phyloP scores from a whole-genome alignment of 2,797 vertebrate genomes.

The Synaphobranchus kaupii region DNA sequence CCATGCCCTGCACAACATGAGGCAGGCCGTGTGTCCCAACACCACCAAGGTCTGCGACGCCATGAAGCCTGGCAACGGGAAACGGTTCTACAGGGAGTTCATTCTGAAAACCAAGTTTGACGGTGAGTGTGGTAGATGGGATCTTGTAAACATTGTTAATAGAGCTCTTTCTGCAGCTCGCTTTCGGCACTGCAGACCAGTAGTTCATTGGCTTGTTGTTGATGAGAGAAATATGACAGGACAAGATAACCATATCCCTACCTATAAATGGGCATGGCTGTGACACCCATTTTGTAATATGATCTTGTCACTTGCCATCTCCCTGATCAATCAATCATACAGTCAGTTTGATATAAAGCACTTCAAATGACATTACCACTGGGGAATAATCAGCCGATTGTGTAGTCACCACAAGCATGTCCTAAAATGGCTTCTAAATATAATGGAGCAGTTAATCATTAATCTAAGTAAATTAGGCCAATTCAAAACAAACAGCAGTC shows the following conservation, averaged over 20 bases:
- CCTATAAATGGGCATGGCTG: neutral
- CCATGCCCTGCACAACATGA: slow-evolving; percentile 91
- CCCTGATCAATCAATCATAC: slow-evolving; percentile 3
- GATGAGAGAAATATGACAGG: neutral
- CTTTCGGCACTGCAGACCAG: neutral
- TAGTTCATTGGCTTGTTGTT: neutral
- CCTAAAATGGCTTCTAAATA: neutral
- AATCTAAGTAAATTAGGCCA: slow-evolving; percentile 40
- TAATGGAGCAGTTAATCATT: slow-evolving; percentile 16
- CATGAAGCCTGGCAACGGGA: slow-evolving; percentile 90
- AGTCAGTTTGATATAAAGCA: neutral
- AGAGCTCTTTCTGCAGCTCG: neutral
- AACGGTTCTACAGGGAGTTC: slow-evolving; percentile 94
- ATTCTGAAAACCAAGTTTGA: slow-evolving; percentile 96
- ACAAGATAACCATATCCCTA: neutral
- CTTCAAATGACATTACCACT: neutral
- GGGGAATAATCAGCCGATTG: neutral
- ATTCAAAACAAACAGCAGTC: slow-evolving; percentile 39
- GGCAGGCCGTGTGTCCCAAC: slow-evolving; percentile 87
- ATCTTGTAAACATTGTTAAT: neutral
- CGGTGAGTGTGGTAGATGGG: slow-evolving; percentile 73
- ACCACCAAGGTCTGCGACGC: slow-evolving; percentile 86
- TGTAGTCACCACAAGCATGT: neutral
- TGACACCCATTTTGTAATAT: neutral
- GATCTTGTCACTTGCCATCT: neutral